Evolutionary conservation across 53 echinoderm and acorn worm genomes (phyloP), one percentile per base, ranked within the genome.

Genomic region (Holothuria scabra): DNA sequence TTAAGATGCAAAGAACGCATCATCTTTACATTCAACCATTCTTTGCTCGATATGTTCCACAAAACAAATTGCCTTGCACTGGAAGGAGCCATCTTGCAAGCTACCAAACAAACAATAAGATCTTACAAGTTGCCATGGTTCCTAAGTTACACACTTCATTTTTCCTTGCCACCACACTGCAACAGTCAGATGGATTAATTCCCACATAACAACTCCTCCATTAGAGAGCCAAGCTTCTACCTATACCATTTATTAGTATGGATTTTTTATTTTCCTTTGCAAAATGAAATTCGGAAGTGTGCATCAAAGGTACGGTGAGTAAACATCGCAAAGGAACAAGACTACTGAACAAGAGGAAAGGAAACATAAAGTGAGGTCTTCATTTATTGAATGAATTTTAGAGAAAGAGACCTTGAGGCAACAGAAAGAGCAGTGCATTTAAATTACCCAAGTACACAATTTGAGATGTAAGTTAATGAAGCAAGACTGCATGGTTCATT

Each of bases 271-370:
- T 69, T 34, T 33, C 35, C 30, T 69, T 69, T 69, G 69, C 34
- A 69, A 69, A 69, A 69, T 35, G 69, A 69, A 69, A 32, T 69
- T 69, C 69, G 69, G 69, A 69, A 69, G 69, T 69, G 69, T 33
- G 69, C 69, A 69, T 69, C 69, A 69, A 33, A 69, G 52, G 41
- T 69, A 69, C 35, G 35, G 69, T 34, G 69, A 69, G 69, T 69
- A 69, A 69, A 69, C 69, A 69, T 34, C 41, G 69, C 34, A 65
- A 65, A 65, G 69, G 21, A 41, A 32, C 34, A 29, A 35, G 52
- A 52, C 52, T 16, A 52, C 52, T 16, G 18, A 14, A 18, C 52
- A 18, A 52, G 52, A 18, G 18, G 52, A 52, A 52, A 18, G 18
- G 52, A 52, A 52, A 52, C 52, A 16, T 41, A 52, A 52, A 52